A percentile compares a stretch with the other conserved stretches of the same genome.
Conservation (phyloP, 2,113 vertebrate genomes). For the Phylloscopus trochilus region DNA sequence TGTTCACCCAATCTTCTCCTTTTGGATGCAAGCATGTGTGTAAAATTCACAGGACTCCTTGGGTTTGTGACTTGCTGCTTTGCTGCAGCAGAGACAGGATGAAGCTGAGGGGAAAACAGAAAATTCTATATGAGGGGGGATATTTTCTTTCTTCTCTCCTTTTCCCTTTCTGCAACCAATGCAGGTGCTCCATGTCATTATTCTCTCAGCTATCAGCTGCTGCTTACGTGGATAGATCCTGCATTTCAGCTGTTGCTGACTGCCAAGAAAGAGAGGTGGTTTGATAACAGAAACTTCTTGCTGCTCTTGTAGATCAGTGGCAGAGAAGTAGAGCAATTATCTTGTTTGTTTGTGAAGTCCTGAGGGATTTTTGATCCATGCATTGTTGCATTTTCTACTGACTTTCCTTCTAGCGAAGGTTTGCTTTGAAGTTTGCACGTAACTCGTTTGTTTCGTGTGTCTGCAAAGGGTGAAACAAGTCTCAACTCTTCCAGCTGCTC, state of each 20-base stretch:
- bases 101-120: background rate
- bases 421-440: background rate
- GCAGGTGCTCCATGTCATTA: background rate
- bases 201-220: background rate
- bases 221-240: background rate
- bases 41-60: background rate
- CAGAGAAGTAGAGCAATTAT: background rate
- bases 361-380: background rate
- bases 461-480: background rate
- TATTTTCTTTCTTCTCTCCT: background rate
- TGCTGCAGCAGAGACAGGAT: background rate
- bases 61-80: background rate
- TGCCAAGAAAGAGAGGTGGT: background rate
- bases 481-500: background rate
- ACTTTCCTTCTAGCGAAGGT: background rate
- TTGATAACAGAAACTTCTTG: background rate
- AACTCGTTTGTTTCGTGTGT: fast-evolving
- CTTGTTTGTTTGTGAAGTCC: background rate
- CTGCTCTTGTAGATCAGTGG: background rate
- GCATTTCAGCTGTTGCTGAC: background rate
- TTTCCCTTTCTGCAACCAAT: background rate
- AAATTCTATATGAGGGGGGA: background rate
- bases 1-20: background rate
- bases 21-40: background rate
- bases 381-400: background rate